Evolutionary conservation across 2,113 vertebrate species (phyloP).

Genomic region (Lamprotornis superbus): DNA sequence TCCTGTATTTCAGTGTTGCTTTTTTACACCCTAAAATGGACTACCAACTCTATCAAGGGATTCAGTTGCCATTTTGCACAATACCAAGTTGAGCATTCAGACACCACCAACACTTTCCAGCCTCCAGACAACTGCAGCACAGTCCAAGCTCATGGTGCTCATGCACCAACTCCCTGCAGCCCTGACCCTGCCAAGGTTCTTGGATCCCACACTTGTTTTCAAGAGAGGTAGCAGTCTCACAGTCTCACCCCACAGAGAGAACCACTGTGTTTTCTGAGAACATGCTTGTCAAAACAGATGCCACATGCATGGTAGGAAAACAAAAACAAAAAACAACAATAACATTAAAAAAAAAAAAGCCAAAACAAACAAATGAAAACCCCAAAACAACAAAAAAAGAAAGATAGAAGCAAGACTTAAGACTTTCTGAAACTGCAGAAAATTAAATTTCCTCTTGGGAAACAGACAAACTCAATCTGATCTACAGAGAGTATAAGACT

Average conservation of each 20-base stretch:
- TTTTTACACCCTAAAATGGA: neutral
- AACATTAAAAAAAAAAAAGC: no score
- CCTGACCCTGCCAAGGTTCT: neutral
- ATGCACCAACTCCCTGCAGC: neutral
- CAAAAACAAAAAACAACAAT: no score
- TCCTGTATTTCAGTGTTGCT: neutral
- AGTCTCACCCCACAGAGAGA: neutral
- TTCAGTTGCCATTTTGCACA: neutral
- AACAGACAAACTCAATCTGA: neutral
- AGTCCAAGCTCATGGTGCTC: neutral
- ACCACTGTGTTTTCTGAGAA: neutral
- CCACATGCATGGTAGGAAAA: accelerated
- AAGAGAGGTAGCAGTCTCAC: neutral
- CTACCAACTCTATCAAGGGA: neutral
- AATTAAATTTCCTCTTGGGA: neutral
- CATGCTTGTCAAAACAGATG: neutral
- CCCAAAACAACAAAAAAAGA: neutral
- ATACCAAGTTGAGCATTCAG: neutral
- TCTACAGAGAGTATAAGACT: neutral
- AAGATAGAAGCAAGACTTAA: neutral
- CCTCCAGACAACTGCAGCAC: neutral
- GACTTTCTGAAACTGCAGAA: neutral
- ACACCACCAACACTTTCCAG: neutral
- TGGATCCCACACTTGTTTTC: accelerated
- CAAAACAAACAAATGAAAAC: no score